Base-by-base conservation (phyloP, 2,888 invertebrate species). In the Metalampra italica region DNA sequence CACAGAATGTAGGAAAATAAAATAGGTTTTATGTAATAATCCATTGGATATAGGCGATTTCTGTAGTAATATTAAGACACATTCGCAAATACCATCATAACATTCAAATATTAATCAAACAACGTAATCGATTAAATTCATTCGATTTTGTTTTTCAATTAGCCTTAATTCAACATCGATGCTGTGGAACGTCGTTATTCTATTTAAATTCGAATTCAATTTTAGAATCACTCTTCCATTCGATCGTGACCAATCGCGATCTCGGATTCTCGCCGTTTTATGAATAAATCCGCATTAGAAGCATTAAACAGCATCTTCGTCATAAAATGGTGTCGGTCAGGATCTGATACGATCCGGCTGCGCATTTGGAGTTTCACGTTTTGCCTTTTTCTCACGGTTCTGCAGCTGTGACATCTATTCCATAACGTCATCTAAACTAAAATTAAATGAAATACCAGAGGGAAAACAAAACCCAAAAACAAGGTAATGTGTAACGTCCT, bases 231-330 rank as follows among this genome's bases (percentile, higher is more conserved):
- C 14, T 46, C 11, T 29, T 30, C 32, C 47, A 38, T 43, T 48
- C 51, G 51, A 45, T 52, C 52, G 52, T 52, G 52, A 52, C 52
- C 49, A 49, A 71, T 72, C 71, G 64, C 62, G 71, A 76, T 72
- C 69, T 70, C 65, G 68, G 69, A 66, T 74, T 75, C 78, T 71
- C 74, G 66, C 70, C 58, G 66, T 70, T 68, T 71, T 77, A 73
- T 79, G 78, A 78, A 80, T 78, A 78, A 78, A 71, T 76, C 71
- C 51, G 57, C 63, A 60, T 59, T 69, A 63, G 68, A 45, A n/a
- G 11, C 36, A 36, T 36, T 36, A 44, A 46, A 62, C 55, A 59
- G 60, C 60, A 66, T 68, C 69, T 68, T 62, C 56, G 63, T 71
- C 70, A 72, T 70, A 68, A 68, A 61, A 60, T 59, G 60, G 55